These are phyloP conservation scores for Syrista parreyssii DNA, from an alignment of 2,888 invertebrate genomes.

Conservation along the genomic window DNA sequence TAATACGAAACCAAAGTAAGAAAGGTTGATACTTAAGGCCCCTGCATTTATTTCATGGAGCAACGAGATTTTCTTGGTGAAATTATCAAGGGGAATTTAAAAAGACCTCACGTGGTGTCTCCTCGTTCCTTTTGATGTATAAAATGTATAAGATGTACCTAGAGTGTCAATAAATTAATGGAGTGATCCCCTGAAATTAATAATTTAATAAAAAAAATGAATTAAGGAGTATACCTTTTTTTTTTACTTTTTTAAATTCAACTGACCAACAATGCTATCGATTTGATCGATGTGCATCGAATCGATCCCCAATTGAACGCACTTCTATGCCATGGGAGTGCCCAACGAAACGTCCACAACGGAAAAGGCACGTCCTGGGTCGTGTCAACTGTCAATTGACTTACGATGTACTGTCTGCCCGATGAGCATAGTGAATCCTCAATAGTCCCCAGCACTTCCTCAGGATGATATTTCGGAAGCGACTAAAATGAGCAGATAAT, in stretches of 20 bases:
- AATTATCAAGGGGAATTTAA: background rate
- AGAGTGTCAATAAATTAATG: background rate
- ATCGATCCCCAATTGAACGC: slow-evolving; percentile 48
- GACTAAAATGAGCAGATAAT: background rate
- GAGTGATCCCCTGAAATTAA: background rate
- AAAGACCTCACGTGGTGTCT: background rate
- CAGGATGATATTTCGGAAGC: background rate
- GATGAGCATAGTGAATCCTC: background rate
- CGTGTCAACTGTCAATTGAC: slow-evolving; percentile 55
- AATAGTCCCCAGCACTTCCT: background rate
- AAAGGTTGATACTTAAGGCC: background rate
- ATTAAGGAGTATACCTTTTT: background rate
- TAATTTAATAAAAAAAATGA: background rate
- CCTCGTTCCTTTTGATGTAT: background rate
- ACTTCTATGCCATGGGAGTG: slow-evolving; percentile 49
- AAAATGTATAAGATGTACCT: background rate
- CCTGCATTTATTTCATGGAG: background rate
- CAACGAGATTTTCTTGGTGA: background rate
- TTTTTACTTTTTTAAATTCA: background rate
- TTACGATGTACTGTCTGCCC: slow-evolving; percentile 42
- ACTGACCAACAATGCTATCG: background rate
- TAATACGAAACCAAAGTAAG: background rate
- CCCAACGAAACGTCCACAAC: slow-evolving; percentile 45
- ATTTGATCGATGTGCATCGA: slow-evolving; percentile 16
- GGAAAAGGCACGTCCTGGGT: slow-evolving; percentile 56